Conservation (phyloP, 2,113 vertebrate genomes). For the Vombatus ursinus region DNA sequence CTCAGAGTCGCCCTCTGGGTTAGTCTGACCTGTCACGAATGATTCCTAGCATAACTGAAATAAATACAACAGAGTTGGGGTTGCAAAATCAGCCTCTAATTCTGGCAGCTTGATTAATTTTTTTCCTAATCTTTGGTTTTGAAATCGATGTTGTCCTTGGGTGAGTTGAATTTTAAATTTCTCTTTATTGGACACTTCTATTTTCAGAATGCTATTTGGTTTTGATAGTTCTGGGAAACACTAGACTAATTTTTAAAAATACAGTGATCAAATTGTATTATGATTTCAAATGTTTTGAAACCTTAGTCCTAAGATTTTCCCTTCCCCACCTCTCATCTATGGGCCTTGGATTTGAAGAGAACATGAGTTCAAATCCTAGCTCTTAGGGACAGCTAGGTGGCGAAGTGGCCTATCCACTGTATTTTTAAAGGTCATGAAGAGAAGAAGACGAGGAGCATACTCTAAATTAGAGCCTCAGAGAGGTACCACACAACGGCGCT, state of each 20-base stretch:
- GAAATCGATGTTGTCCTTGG: not conserved
- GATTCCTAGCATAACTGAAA: not conserved
- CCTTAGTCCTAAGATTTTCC: not conserved
- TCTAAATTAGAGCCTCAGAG: not conserved
- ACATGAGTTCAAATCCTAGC: not conserved
- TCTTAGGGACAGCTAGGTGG: too few relatives aligned
- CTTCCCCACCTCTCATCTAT: not conserved
- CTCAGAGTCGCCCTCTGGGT: not conserved
- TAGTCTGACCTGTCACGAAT: not conserved
- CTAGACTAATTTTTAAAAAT: not conserved
- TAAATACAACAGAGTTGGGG: not conserved
- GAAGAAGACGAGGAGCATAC: not conserved
- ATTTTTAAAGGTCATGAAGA: not conserved
- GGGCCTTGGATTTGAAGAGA: not conserved
- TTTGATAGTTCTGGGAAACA: not conserved
- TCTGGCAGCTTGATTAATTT: not conserved
- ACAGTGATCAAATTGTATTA: not conserved
- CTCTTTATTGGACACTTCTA: not conserved
- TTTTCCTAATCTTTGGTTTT: not conserved
- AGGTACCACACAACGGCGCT: not conserved
- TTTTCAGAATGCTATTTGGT: not conserved
- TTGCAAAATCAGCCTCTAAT: not conserved
- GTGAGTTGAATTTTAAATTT: not conserved
- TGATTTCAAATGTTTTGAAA: not conserved
- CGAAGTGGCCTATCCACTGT: too few relatives aligned